These are phyloP conservation scores for Hydropsyche betteni DNA, from an alignment of 2,888 invertebrate genomes.

Conservation along the genomic window DNA sequence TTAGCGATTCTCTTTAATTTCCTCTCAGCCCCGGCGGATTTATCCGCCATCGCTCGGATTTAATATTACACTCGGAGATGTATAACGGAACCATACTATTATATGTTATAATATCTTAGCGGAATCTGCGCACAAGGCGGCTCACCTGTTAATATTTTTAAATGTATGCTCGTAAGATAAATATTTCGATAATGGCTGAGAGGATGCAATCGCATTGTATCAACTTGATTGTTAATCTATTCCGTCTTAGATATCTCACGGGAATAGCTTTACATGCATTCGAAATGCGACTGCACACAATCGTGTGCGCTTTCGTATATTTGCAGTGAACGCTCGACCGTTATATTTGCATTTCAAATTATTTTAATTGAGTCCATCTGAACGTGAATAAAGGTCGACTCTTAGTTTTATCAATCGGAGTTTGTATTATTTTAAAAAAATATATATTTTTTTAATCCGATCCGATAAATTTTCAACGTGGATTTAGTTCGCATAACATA, in stretches of 20 bases:
- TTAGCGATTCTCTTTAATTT: conserved; percentile 49
- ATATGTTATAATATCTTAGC: conserved; percentile 9
- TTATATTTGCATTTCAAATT: conserved; percentile 22
- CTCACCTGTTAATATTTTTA: background rate
- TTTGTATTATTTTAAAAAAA: no score
- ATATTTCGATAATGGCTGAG: no score
- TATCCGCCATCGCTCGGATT: conserved; percentile 39
- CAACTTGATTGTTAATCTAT: conserved; percentile 22
- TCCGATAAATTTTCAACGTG: no score
- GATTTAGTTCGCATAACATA: no score
- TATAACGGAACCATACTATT: conserved; percentile 37
- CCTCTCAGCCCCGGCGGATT: conserved; percentile 42
- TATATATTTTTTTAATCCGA: no score
- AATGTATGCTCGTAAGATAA: background rate
- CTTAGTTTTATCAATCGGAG: background rate
- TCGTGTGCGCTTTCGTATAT: conserved; percentile 8
- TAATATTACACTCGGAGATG: conserved; percentile 45
- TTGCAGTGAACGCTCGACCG: background rate
- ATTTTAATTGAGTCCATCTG: conserved; percentile 3
- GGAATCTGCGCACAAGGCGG: no score
- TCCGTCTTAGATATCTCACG: conserved; percentile 12
- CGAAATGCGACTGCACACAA: conserved; percentile 19
- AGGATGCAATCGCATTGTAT: conserved; percentile 1
- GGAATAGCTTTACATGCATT: conserved; percentile 23
- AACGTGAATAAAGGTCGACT: background rate